These are phyloP conservation scores for Papilio polytes DNA, from an alignment of 1,140 invertebrate species.

Conservation along the genomic window DNA sequence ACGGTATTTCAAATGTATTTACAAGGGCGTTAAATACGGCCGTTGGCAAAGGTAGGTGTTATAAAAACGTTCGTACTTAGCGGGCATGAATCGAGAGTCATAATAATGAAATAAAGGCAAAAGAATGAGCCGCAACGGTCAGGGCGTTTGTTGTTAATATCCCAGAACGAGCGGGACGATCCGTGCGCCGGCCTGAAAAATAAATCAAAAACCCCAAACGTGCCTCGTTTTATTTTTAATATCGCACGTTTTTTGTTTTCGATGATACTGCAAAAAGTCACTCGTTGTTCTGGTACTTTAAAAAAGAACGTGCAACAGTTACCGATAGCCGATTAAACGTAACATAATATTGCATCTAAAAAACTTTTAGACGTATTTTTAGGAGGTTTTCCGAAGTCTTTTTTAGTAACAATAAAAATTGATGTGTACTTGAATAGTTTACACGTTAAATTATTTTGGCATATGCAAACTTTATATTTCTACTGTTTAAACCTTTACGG, in stretches of 20 bases:
- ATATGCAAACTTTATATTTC: no score
- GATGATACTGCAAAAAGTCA: slow-evolving; percentile 34
- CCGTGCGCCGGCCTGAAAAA: slow-evolving; percentile 43
- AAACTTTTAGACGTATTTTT: not conserved
- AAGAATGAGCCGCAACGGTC: slow-evolving; percentile 50
- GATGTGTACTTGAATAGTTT: no score
- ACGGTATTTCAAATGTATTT: not conserved
- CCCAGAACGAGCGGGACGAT: slow-evolving; percentile 44
- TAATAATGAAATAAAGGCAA: slow-evolving; percentile 62
- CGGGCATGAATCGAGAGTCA: slow-evolving; percentile 51
- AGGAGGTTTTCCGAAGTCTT: not conserved
- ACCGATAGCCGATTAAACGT: not conserved
- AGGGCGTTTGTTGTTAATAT: slow-evolving; percentile 46
- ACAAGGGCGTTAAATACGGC: not conserved
- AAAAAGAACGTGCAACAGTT: slow-evolving; percentile 21
- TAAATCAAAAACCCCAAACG: slow-evolving; percentile 41
- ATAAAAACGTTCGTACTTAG: slow-evolving; percentile 49
- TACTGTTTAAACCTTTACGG: no score
- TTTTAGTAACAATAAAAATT: not conserved
- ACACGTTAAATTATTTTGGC: no score
- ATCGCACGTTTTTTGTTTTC: slow-evolving; percentile 31
- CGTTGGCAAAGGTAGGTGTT: slow-evolving; percentile 36
- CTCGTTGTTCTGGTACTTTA: slow-evolving; percentile 2
- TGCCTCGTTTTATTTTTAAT: slow-evolving; percentile 33
- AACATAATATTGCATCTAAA: not conserved